These are phyloP conservation scores for Malthinus flaveolus DNA, from an alignment of 2,888 invertebrate species.

Conservation along the genomic window DNA sequence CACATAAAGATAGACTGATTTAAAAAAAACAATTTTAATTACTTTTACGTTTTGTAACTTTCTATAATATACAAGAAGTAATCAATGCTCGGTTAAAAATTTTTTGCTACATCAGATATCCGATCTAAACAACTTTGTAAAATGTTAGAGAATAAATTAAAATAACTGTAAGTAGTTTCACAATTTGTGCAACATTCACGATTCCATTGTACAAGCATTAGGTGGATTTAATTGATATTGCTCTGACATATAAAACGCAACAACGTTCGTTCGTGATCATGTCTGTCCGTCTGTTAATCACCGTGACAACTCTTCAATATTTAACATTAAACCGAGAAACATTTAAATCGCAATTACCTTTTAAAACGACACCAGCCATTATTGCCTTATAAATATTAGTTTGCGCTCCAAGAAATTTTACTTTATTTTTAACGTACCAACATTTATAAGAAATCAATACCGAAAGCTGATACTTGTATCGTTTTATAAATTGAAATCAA, in stretches of 20 bases:
- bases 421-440: not conserved
- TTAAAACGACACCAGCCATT: constrained; percentile 3
- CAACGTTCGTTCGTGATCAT: constrained; percentile 26
- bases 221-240: constrained; percentile 33
- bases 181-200: constrained; percentile 33
- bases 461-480: constrained; percentile 29
- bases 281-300: constrained; percentile 30
- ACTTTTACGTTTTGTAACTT: constrained; percentile 6
- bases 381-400: not conserved
- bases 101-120: constrained; percentile 27
- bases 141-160: constrained; percentile 29
- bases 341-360: constrained; percentile 10
- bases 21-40: constrained; percentile 6
- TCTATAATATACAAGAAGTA: constrained; percentile 6
- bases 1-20: not conserved
- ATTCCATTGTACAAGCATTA: constrained; percentile 30
- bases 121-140: constrained; percentile 23
- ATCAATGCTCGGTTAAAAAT: constrained; percentile 14
- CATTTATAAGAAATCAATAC: constrained; percentile 28
- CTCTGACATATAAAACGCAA: constrained; percentile 33
- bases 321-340: constrained; percentile 17
- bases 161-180: constrained; percentile 29
- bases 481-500: constrained; percentile 31
- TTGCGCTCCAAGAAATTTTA: not conserved
- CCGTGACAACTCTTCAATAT: constrained; percentile 30